These are phyloP conservation scores for Channa maculata DNA, from an alignment of 2,113 vertebrate genomes.

Conservation along the genomic window DNA sequence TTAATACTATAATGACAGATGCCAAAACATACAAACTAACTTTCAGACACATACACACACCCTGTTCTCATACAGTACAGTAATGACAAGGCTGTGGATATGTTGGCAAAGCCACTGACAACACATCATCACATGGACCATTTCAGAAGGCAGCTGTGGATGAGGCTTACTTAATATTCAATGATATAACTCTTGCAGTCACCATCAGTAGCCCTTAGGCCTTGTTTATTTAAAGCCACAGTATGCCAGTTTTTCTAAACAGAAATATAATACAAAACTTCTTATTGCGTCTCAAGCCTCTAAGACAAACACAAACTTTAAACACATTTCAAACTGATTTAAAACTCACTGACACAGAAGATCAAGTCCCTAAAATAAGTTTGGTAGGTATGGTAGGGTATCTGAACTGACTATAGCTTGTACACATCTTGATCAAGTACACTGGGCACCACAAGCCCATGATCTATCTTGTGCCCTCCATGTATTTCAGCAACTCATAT, in stretches of 20 bases:
- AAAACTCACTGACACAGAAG: too few species aligned
- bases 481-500: background rate
- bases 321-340: too few species aligned
- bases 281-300: too few species aligned
- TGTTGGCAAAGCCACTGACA: background rate
- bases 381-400: too few species aligned
- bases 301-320: too few species aligned
- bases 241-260: too few species aligned
- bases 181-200: too few species aligned
- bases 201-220: too few species aligned
- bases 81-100: constrained; percentile 16
- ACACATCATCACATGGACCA: background rate
- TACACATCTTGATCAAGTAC: background rate
- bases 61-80: background rate
- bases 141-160: background rate
- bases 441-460: background rate
- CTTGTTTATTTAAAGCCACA: too few species aligned
- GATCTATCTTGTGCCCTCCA: background rate
- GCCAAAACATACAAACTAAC: constrained; percentile 2
- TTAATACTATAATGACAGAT: constrained; percentile 34
- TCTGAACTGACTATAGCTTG: too few species aligned
- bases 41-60: background rate
- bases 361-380: too few species aligned
- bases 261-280: too few species aligned
- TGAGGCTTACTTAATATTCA: background rate